phyloP scores from a whole-genome alignment of 2,797 vertebrate species.

The Helarctos malayanus region DNA sequence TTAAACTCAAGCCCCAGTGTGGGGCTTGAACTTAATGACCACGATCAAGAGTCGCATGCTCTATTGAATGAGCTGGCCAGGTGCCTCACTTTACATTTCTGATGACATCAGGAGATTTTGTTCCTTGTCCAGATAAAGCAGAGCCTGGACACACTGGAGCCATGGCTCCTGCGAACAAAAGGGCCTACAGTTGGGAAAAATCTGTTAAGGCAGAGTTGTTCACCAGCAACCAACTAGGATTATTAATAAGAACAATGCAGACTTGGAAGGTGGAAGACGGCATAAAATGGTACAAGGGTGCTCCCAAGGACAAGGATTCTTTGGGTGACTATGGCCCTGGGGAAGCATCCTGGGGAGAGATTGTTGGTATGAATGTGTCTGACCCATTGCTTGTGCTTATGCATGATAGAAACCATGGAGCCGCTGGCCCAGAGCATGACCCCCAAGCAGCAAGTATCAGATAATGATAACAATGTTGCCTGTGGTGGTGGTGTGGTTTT shows the following conservation, averaged over 20 bases:
- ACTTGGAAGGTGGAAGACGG: neutral
- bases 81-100: neutral
- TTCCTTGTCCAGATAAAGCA: neutral
- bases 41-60: neutral
- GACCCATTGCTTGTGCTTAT: neutral
- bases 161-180: neutral
- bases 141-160: neutral
- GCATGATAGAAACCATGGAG: neutral
- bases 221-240: neutral
- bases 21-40: neutral
- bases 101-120: neutral
- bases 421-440: neutral
- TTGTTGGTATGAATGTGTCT: neutral
- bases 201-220: neutral
- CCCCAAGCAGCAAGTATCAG: neutral
- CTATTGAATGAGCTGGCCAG: neutral
- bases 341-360: neutral
- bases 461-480: neutral
- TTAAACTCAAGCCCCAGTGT: neutral
- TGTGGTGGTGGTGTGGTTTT: fast-evolving
- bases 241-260: neutral
- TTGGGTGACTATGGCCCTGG: neutral
- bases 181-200: neutral
- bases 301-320: neutral
- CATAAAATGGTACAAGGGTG: neutral